Base-by-base conservation (phyloP, 2,113 vertebrate species). In the Micromys minutus region DNA sequence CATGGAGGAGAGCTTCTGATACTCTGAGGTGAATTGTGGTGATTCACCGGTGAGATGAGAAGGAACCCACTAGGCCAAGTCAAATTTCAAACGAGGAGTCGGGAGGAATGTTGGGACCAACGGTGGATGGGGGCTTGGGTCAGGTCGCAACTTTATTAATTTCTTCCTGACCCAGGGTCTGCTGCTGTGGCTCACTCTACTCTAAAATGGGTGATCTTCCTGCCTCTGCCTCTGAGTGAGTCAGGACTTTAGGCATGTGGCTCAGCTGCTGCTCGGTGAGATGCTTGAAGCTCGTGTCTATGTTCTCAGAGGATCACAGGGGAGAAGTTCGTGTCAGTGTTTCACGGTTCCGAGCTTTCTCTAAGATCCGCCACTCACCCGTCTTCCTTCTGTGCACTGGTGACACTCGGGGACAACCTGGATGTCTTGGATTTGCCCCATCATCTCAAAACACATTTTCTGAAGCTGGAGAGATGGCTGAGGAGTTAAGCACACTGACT, bases 71-170 rank as follows among this genome's bases (percentile, higher is more conserved):
- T 5, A 7, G 5, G 76, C 8, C 39, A 89, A 59, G 36, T 42
- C 47, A 45, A 7, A 34, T n/a, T 61, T 45, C 19, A 45, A 84
- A 26, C 8, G 19, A n/a, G 4, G 12, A 45, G 21, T 81, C 6
- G 42, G 29, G 15, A 80, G 47, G 34, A n/a, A 72, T 36, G 5
- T 17, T 31, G 7, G 26, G 16, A 12, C 5, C 59, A 0, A 31
- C 84, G 17, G 4, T 31, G 42, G 13, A 29, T 19, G 12, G 10
- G 34, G 4, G 0, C 52, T 57, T 26, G 2, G 7, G 39, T 0
- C 45, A 45, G 42, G 21, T 36, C 47, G 21, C 7, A 65, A 22
- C 45, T 71, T 88, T 52, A 72, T 36, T 52, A 50, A 67, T 86
- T 69, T 69, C 34, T 71, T 52, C 12, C 52, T 55, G 63, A 87